Evolutionary conservation across 2,113 vertebrate species (phyloP), one percentile per base, ranked within the genome.

Genomic region (Emydocephalus ijimae): DNA sequence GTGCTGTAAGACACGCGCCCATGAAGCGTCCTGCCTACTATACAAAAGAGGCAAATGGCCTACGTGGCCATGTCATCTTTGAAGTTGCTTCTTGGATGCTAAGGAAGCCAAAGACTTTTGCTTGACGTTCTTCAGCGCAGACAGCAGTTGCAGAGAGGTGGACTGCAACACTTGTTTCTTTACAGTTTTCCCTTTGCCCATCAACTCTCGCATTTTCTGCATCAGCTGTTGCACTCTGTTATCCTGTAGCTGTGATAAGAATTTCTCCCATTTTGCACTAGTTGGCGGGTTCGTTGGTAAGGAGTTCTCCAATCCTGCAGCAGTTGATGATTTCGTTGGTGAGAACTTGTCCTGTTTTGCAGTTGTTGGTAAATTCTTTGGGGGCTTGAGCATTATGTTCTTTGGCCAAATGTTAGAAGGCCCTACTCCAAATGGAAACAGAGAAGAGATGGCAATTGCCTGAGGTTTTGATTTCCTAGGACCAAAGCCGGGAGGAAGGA

Each of bases 181-280:
- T 54, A 15, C 69, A 11, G 15, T 0, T 4, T 93, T 88, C 69
- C 91, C 93, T 74, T 88, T 9, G 0, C 50, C 34, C 89, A 96
- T 59, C 92, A 95, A 0, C 74, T 11, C 0, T 87, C 59, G 89
- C 87, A 97, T 29, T 3, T 5, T 89, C 69, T 95, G 85, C 91
- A 95, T 34, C 0, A 92, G 69, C 24, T 85, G 89, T 93, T 96
- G 93, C 89, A 96, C 95, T 0, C 91, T 34, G 3, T 6, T 92
- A 8, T 96, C 94, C 69, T 87, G 50, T 43, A 96, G 91, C 90
- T 90, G 95, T 85, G 94, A 88, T 21, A 96, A 34, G 43, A 97
- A 94, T 15, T 95, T 95, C 34, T 94, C 88, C 0, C 95, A 59
- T 89, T 95, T 92, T 9, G 11, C 93, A 39, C 1, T 10, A 18